Conservation (phyloP, 2,113 vertebrate genomes). For the Coregonus clupeaformis region DNA sequence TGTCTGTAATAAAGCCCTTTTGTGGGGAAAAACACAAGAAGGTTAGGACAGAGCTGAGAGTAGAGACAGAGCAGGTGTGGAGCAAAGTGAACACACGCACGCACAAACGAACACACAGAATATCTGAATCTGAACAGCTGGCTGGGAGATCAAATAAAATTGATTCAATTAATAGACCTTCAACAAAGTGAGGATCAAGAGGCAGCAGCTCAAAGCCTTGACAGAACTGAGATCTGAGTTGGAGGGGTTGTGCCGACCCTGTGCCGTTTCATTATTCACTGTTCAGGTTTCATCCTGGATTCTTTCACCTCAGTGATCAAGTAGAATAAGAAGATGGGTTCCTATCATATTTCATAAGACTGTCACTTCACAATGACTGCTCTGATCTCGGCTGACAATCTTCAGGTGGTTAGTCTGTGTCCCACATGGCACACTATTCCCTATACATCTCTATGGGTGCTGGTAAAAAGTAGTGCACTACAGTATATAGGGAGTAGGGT, state of each 20-base stretch:
- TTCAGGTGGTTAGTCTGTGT: no score
- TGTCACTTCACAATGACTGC: not conserved
- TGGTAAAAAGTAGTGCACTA: no score
- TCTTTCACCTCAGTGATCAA: not conserved
- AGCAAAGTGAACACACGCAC: not conserved
- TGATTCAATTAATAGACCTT: not conserved
- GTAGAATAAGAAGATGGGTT: not conserved
- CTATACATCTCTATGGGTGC: no score
- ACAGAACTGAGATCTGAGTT: not conserved
- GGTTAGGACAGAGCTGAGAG: no score
- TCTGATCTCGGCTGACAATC: not conserved
- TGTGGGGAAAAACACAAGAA: no score
- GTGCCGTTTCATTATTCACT: not conserved
- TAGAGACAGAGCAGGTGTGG: no score
- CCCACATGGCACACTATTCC: no score
- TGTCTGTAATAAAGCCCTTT: no score
- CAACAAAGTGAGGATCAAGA: not conserved
- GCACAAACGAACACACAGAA: not conserved
- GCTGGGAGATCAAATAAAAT: not conserved
- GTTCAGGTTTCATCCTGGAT: not conserved
- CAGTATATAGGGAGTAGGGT: no score
- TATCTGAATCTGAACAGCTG: conserved; percentile 1
- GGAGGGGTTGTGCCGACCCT: not conserved
- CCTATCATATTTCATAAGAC: not conserved
- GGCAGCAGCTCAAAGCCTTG: not conserved